Conservation (phyloP, 2,113 vertebrate species). For the Poecile atricapillus region DNA sequence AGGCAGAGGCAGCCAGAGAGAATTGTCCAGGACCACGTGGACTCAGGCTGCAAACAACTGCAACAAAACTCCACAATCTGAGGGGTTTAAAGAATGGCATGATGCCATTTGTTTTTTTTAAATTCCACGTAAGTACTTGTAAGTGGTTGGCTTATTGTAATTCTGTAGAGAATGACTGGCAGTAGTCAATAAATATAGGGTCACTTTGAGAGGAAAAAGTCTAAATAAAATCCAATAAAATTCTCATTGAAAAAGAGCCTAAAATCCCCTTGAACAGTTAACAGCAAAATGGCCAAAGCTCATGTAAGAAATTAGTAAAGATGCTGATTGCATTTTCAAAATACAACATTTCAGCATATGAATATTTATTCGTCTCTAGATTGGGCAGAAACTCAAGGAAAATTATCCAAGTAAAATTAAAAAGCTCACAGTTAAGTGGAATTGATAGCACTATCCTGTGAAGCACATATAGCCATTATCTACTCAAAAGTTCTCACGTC, state of each 20-base stretch:
- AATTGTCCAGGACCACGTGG: fast-evolving
- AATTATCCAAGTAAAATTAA: not conserved
- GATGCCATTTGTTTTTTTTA: not conserved
- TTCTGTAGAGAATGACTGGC: not conserved
- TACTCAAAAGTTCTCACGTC: not conserved
- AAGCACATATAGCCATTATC: not conserved
- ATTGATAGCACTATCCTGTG: not conserved
- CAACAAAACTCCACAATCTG: not conserved
- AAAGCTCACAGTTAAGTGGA: not conserved
- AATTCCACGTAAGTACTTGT: not conserved
- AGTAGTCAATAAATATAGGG: not conserved
- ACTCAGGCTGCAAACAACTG: not conserved
- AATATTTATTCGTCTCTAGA: not conserved
- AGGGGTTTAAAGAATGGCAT: not conserved
- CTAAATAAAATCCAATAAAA: not conserved
- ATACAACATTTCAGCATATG: not conserved
- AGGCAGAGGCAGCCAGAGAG: not conserved
- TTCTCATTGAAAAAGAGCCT: not conserved
- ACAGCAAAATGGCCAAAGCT: not conserved
- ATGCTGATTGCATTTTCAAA: not conserved
- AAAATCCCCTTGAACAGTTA: not conserved
- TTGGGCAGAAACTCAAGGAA: not conserved
- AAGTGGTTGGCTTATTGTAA: not conserved
- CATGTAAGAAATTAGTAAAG: not conserved
- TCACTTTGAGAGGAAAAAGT: not conserved